Conservation (phyloP, 1,140 invertebrate genomes). For the Holotrichia oblita region DNA sequence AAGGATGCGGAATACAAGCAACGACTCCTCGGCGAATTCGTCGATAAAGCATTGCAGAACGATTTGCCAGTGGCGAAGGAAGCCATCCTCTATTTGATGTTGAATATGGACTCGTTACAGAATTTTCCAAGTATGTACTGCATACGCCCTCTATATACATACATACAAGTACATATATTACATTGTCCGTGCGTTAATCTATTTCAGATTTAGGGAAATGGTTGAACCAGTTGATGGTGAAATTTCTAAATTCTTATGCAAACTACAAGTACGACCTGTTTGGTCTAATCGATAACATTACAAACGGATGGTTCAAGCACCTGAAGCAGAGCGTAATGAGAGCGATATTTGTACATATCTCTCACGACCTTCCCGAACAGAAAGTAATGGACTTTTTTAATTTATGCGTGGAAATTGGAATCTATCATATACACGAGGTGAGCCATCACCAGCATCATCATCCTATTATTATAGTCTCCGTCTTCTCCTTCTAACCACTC, state of each 20-base stretch:
- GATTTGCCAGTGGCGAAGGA: constrained; percentile 9
- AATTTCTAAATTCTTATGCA: constrained; percentile 18
- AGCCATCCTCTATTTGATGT: background rate
- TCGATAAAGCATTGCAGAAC: background rate
- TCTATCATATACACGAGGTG: constrained; percentile 11
- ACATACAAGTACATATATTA: background rate
- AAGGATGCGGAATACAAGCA: background rate
- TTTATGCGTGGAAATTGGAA: constrained; percentile 5
- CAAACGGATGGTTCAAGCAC: constrained; percentile 30
- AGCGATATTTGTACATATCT: background rate
- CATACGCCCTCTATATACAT: background rate
- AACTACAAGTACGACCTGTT: background rate
- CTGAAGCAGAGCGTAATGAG: constrained; percentile 22
- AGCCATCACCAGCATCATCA: background rate
- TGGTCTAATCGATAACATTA: constrained; percentile 19
- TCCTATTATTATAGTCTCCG: too few relatives aligned
- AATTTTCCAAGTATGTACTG: background rate
- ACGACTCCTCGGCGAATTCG: constrained; percentile 4
- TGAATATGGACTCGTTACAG: constrained; percentile 4
- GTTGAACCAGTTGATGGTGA: constrained; percentile 10
- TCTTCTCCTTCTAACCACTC: background rate
- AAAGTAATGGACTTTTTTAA: constrained; percentile 29
- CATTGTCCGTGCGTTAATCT: background rate
- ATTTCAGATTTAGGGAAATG: constrained; percentile 8
- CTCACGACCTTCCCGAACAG: background rate